Evolutionary conservation across 2,113 vertebrate species (phyloP).

Genomic region (Anarhynchus alexandrinus): DNA sequence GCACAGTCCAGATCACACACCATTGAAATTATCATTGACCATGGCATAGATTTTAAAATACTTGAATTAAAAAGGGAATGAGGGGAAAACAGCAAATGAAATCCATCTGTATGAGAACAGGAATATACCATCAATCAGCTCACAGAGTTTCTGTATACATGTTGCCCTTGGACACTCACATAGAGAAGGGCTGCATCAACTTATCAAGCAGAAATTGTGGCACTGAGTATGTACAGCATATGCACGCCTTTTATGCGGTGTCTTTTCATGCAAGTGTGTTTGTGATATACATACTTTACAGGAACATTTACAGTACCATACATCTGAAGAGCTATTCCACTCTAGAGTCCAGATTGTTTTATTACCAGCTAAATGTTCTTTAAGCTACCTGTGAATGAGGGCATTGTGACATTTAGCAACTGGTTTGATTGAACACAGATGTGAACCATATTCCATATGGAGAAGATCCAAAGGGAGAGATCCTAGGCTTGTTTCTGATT

Average conservation of each 20-base stretch:
- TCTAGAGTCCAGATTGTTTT: conserved; percentile 71
- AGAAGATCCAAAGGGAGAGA: conserved; percentile 53
- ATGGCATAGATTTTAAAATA: conserved; percentile 5
- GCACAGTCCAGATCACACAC: neutral
- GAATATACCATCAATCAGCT: conserved; percentile 14
- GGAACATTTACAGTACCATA: conserved; percentile 31
- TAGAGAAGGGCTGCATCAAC: neutral
- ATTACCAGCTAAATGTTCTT: conserved; percentile 73
- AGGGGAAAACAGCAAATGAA: conserved; percentile 34
- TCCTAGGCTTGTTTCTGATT: conserved; percentile 36
- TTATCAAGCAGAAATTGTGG: neutral
- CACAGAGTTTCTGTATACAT: conserved; percentile 44
- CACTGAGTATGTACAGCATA: neutral
- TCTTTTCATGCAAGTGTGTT: conserved; percentile 9
- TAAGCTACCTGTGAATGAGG: conserved; percentile 78
- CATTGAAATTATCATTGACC: neutral
- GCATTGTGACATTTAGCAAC: conserved; percentile 77
- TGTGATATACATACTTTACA: conserved; percentile 30
- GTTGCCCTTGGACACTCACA: conserved; percentile 1
- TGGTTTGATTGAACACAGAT: conserved; percentile 75
- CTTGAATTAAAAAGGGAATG: neutral
- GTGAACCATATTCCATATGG: conserved; percentile 66
- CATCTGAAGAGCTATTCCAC: conserved; percentile 41
- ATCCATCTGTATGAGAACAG: conserved; percentile 44
- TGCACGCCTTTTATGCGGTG: neutral